Base-by-base conservation (phyloP, 2,888 invertebrate species). In the Rotaria macrura region DNA sequence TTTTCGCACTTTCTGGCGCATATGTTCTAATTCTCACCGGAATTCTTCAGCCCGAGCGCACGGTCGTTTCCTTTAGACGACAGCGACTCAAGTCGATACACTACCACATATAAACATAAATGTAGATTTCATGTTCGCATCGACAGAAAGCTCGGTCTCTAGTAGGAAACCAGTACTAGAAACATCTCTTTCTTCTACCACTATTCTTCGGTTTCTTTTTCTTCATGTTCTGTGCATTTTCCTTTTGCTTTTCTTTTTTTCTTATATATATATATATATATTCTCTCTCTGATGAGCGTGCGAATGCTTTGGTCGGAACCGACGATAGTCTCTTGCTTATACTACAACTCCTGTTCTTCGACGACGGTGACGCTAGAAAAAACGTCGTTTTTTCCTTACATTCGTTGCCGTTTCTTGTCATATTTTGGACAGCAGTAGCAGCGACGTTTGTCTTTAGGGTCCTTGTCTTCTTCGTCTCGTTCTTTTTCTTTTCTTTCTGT, bases 41-140 rank as follows among this genome's bases (percentile, higher is more conserved):
- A 72, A 72, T 72, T 72, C 72, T 72, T 72, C 72, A 72, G 55
- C 55, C n/a, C 55, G 29, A 57, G 55, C 55, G 55, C 55, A 72
- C 72, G 72, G 72, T 72, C 72, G 72, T 25, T 72, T 72, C 72
- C 72, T 72, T 72, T 72, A 17, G 40, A 72, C 34, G 55, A 57
- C 55, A n/a, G 29, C 55, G 55, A 57, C 55, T 57, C n/a, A 23
- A 72, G 40, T 72, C 40, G 72, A 72, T 40, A 72, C n/a, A 72
- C 55, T n/a, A 29, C 55, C 2, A 57, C 55, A 29, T 9, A 57
- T 29, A 57, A 57, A 57, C n/a, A 57, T 57, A 57, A 57, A 57
- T 57, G 55, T 57, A 57, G 55, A 57, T 57, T 57, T 57, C 55
- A 57, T 57, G 55, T 57, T 57, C 55, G 55, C 55, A n/a, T 57